Evolutionary conservation across 2,797 vertebrate species (phyloP).

Genomic region (Trachurus trachurus): DNA sequence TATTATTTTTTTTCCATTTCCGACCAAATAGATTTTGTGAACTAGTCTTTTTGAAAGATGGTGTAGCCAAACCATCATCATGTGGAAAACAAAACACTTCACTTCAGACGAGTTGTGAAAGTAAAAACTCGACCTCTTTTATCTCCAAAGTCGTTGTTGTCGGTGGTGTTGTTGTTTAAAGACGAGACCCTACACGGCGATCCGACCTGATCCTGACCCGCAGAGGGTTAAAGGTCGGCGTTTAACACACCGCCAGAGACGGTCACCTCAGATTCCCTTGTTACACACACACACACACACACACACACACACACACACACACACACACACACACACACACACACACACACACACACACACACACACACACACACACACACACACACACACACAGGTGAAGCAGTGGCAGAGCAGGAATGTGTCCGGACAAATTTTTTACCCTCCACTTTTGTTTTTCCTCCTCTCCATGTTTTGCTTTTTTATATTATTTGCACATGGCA

Average conservation of each 20-base stretch:
- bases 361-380: conserved; percentile 17
- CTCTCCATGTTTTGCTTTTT: conserved; percentile 32
- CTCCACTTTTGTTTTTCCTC: conserved; percentile 44
- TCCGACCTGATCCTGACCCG: conserved; percentile 49
- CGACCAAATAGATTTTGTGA: too few relatives aligned
- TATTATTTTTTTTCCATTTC: not conserved
- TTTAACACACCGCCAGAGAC: conserved; percentile 39
- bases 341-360: not conserved
- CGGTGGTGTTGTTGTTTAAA: conserved; percentile 3
- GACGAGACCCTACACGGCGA: conserved; percentile 20
- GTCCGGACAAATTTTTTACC: conserved; percentile 28
- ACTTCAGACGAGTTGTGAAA: not conserved
- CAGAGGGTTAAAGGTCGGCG: conserved; percentile 53
- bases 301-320: not conserved
- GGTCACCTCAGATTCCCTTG: conserved; percentile 40
- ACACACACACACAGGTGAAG: conserved; percentile 26
- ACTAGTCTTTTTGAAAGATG: not conserved
- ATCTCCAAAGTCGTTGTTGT: not conserved
- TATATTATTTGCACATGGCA: conserved; percentile 59
- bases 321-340: conserved; percentile 21
- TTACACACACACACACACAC: conserved; percentile 2
- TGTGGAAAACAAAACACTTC: not conserved
- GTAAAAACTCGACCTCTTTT: not conserved
- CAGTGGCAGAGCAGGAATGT: conserved; percentile 40
- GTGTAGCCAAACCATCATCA: not conserved